Evolutionary conservation across 2,888 invertebrate genomes (phyloP), one percentile per base, ranked within the genome.

Genomic region (Andrena bicolor): DNA sequence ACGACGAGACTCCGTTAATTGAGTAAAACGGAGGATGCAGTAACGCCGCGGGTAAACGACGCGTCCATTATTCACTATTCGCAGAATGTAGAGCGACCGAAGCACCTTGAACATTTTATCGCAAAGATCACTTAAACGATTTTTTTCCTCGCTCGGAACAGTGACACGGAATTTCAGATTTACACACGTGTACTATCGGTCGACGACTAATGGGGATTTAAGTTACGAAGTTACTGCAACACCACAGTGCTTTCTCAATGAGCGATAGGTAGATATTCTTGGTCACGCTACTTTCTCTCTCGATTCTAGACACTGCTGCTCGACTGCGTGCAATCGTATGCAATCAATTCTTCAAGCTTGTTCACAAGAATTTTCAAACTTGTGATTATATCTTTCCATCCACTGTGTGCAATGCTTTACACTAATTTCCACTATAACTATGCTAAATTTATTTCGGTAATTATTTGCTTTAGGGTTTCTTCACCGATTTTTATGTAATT

Each of bases 1-100:
- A 41, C 74, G 73, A 66, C 82, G 30, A 60, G 70, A 48, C 56
- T 71, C 56, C 49, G 75, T 68, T 75, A 80, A 80, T 80, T 80
- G 78, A 61, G 60, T 10, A 69, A 63, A 28, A 68, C 51, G 64
- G 48, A 68, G 49, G 61, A 60, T 48, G n/a, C 76, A 30, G 60
- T 68, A 16, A 41, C 16, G 60, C 35, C 28, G 48, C 69, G 69
- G 20, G 28, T 3, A 48, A 77, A 77, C 71, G 61, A 65, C 58
- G 63, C 41, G 66, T 66, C 66, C 78, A 80, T 78, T 78, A 68
- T 35, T 56, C 56, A 56, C 56, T 56, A 56, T 35, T 20, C n/a
- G 32, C 2, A 32, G 48, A 63, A 72, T 56, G 51, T 48, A 13
- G 61, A 61, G 51, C 35, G 32, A 60, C 30, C 28, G n/a, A n/a